Conservation (phyloP, 2,797 vertebrate species). For the Hybognathus amarus region DNA sequence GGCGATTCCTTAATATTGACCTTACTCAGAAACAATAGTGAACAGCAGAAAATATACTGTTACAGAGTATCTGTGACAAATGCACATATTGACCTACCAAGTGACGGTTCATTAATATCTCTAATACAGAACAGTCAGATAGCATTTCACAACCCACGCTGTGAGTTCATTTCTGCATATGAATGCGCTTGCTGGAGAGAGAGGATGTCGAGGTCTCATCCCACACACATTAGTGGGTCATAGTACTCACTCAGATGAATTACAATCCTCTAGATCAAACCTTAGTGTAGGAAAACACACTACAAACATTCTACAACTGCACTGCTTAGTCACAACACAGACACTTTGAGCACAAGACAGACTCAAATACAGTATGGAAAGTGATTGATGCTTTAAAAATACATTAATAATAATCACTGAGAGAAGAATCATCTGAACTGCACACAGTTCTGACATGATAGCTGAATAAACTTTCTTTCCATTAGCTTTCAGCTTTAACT, state of each 20-base stretch:
- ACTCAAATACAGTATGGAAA: not conserved
- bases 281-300: not conserved
- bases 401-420: not conserved
- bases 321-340: not conserved
- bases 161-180: not conserved
- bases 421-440: not conserved
- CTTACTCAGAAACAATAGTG: not conserved
- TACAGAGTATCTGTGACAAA: not conserved
- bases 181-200: not conserved
- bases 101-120: not conserved
- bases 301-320: no score
- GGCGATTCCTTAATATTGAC: not conserved
- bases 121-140: not conserved
- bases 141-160: constrained; percentile 4
- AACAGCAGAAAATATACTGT: not conserved
- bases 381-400: not conserved
- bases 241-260: constrained; percentile 7
- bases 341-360: not conserved
- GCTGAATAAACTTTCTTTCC: not conserved
- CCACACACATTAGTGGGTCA: constrained; percentile 29
- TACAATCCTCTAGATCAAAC: constrained; percentile 3
- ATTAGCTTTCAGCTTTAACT: not conserved
- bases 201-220: constrained; percentile 7
- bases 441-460: not conserved
- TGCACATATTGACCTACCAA: not conserved